A percentile compares a stretch with the other conserved stretches of the same genome.
phyloP scores from a whole-genome alignment of 2,113 vertebrate species.

The Sander lucioperca region DNA sequence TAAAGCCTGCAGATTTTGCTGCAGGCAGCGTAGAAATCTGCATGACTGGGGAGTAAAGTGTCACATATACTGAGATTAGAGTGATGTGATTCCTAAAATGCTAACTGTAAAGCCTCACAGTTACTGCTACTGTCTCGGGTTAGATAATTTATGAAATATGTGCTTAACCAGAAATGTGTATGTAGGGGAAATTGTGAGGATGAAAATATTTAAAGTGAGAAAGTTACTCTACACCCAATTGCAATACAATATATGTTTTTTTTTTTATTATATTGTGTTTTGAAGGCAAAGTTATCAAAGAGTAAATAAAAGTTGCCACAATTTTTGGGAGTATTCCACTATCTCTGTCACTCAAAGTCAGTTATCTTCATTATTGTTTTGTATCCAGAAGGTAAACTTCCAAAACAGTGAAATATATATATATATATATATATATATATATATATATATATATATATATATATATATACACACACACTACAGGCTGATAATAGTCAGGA shows the following conservation, averaged over 20 bases:
- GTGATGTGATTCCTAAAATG: conserved; percentile 6
- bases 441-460: too few species aligned
- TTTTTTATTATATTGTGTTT: background rate
- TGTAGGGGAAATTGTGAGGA: conserved; percentile 3
- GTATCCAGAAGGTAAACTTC: conserved; percentile 58
- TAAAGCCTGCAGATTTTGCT: conserved; percentile 52
- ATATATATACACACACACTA: conserved; percentile 28
- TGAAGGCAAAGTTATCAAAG: background rate
- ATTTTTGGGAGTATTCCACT: conserved; percentile 20
- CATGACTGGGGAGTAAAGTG: background rate
- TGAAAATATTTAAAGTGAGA: conserved; percentile 12
- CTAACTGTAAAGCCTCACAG: background rate
- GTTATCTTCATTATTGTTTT: conserved; percentile 49
- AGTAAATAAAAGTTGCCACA: background rate
- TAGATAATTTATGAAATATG: conserved; percentile 1
- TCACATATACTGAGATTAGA: conserved; percentile 38
- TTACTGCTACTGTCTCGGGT: conserved; percentile 1
- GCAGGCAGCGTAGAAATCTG: conserved; percentile 27
- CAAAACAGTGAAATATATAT: conserved; percentile 23
- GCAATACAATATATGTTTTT: background rate
- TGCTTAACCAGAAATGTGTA: conserved; percentile 19
- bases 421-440: conserved; percentile 9
- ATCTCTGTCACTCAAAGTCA: conserved; percentile 37
- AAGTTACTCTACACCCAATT: background rate
- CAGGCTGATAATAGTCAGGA: conserved; percentile 63